Base-by-base conservation (phyloP, 2,888 invertebrate genomes). In the Cephus nigrinus region DNA sequence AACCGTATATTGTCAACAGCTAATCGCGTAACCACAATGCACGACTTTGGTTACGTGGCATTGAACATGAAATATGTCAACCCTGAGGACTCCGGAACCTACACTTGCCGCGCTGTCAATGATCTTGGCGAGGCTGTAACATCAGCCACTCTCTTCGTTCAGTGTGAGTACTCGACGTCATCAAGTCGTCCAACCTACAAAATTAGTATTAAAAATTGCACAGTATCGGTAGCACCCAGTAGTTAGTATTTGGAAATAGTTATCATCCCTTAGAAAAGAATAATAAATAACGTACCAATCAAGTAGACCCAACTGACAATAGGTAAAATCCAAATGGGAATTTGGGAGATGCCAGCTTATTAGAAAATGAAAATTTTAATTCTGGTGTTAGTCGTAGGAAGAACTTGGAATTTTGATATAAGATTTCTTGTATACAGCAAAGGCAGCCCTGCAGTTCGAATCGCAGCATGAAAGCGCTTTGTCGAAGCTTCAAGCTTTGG, bases 31-130 rank as follows among this genome's bases (percentile, higher is more conserved):
- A 97, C 97, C 72, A 98, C 98, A 12, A 97, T 98, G 96, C 98
- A 99, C 90, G 99, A 99, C 91, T 99, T 99, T 91, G 99, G 99
- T 75, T 99, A 98, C 91, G 99, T 99, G 35, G 98, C 98, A 69
- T 93, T 98, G 31, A 98, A 98, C 87, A 96, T 98, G 96, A 97
- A 97, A 90, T 97, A 97, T 87, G 97, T 97, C 0, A 97, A 97
- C 89, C 98, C 98, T 33, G 98, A 98, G 92, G 99, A 99, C 92
- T 97, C 98, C 2, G 99, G 99, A 73, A 97, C 98, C 69, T 99
- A 99, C 92, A 98, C 98, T 3, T 98, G 98, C 90, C 95, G 98
- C 79, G 98, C 98, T 69, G 94, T 95, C 12, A 98, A 98, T 88
- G 97, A 98, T 85, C 93, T 98, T 78, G 99, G 99, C 78, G 97